Conservation (phyloP, 2,888 invertebrate genomes). For the Piscicola geometra region DNA sequence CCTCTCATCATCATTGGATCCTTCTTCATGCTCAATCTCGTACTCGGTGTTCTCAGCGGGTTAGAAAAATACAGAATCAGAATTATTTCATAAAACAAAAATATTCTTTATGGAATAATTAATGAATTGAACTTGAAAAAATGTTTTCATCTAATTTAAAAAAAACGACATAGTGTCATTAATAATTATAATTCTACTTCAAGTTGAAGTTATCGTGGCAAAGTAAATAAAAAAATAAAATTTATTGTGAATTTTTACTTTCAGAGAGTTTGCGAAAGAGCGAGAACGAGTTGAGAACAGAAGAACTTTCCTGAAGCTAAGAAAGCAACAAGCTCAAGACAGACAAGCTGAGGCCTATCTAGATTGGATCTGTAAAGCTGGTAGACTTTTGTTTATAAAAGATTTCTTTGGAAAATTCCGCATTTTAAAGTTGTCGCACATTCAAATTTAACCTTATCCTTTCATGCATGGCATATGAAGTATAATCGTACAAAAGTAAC, state of each 20-base stretch:
- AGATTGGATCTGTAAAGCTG: constrained; percentile 99
- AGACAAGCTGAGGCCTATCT: constrained; percentile 97
- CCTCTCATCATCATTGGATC: constrained; percentile 99
- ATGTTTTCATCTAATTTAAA: neutral
- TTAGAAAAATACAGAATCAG: no score
- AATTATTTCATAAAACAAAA: neutral
- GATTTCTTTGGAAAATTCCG: no score
- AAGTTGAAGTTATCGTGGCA: neutral
- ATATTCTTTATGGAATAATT: neutral
- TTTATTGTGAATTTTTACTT: neutral
- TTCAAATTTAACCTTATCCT: no score
- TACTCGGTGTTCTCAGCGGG: constrained; percentile 99
- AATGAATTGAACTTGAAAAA: neutral
- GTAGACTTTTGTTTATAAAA: no score
- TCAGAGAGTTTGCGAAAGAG: constrained; percentile 99
- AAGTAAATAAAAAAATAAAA: neutral
- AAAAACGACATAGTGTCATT: neutral
- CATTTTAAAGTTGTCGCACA: no score
- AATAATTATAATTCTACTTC: neutral
- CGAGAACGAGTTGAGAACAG: constrained; percentile 99
- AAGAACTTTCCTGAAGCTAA: constrained; percentile 96
- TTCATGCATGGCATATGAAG: no score
- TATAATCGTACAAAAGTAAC: no score
- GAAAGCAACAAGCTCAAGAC: constrained; percentile 95
- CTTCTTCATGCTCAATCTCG: constrained; percentile 99